phyloP scores from a whole-genome alignment of 2,888 invertebrate species.

The Carpatolechia fugitivella region DNA sequence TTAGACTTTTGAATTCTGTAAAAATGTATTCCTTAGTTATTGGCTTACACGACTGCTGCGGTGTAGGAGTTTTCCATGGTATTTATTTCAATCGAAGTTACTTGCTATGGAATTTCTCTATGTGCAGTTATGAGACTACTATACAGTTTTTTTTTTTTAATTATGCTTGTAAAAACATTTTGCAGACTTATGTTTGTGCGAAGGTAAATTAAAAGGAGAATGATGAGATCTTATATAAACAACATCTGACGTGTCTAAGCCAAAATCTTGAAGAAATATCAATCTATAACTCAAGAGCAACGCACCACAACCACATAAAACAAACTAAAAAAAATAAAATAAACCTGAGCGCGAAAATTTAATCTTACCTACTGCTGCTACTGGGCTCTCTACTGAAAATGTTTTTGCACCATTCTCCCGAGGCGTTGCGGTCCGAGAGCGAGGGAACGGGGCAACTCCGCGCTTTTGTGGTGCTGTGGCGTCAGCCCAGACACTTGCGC shows the following conservation, averaged over 20 bases:
- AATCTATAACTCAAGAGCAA: no score
- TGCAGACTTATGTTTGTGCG: no score
- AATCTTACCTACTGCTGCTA: not conserved
- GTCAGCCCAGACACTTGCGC: constrained; percentile 6
- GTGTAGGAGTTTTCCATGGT: not conserved
- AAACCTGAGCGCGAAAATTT: not conserved
- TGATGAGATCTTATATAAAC: no score
- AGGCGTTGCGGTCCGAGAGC: not conserved
- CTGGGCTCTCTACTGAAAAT: not conserved
- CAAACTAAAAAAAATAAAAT: not conserved
- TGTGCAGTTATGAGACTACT: no score
- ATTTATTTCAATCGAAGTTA: no score
- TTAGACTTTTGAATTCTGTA: constrained; percentile 11
- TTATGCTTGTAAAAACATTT: no score
- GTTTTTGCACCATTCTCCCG: constrained; percentile 5
- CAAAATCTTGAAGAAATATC: no score
- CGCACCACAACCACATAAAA: not conserved
- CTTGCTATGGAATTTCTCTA: no score
- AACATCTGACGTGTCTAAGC: no score
- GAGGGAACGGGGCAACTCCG: not conserved
- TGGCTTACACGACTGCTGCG: not conserved
- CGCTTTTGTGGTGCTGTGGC: constrained; percentile 13
- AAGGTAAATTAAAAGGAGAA: no score
- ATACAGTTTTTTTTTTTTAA: no score
- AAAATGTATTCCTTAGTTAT: not conserved